Percentiles rank a stretch among this genome's conserved stretches.
Conservation (phyloP, 2,113 vertebrate species). For the Limnothrissa miodon region DNA sequence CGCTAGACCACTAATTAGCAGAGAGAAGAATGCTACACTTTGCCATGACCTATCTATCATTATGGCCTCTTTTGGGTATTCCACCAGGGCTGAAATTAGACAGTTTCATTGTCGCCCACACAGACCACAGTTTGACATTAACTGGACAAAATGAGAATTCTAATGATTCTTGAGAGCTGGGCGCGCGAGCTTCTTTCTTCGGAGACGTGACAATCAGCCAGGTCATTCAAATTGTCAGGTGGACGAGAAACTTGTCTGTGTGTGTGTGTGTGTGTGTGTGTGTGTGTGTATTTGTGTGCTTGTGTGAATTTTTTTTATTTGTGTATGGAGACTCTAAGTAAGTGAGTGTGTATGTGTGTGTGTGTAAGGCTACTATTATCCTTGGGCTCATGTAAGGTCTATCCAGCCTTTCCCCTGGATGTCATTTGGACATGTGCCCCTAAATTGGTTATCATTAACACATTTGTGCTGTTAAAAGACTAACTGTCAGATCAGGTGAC, state of each 20-base stretch:
- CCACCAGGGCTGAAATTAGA: background rate
- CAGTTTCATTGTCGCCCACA: background rate
- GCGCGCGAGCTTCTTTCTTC: background rate
- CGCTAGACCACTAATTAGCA: background rate
- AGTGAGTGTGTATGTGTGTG: background rate
- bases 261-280: background rate
- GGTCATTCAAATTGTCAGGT: background rate
- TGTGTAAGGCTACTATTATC: background rate
- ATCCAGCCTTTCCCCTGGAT: background rate
- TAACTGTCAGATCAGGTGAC: background rate
- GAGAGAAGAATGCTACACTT: background rate
- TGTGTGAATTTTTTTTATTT: background rate
- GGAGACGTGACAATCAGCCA: background rate
- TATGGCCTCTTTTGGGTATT: background rate
- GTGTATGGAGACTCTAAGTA: background rate
- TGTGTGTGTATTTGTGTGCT: background rate
- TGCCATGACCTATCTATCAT: background rate
- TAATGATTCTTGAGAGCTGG: background rate
- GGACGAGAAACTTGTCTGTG: background rate
- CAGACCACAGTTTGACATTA: background rate
- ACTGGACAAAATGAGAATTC: constrained; percentile 9
- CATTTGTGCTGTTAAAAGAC: background rate
- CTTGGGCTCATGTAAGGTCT: background rate
- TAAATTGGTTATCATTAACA: background rate
- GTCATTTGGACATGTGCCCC: background rate